Conservation (phyloP, 1,140 invertebrate species). For the Pseudomyrmex gracilis region DNA sequence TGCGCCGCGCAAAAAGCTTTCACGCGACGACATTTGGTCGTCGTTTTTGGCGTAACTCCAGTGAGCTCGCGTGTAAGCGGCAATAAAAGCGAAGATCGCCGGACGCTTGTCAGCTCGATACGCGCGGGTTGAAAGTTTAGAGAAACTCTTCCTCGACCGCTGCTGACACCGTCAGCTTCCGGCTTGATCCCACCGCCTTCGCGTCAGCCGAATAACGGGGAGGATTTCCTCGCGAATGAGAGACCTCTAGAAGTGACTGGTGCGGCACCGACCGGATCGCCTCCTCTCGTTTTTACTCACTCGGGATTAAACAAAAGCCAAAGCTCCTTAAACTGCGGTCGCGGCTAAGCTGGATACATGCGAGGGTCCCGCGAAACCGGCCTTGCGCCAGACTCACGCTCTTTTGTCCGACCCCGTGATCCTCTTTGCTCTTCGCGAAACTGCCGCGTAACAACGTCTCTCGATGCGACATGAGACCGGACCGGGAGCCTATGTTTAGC, state of each 20-base stretch:
- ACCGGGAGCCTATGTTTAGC: slow-evolving; percentile 68
- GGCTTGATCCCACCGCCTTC: slow-evolving; percentile 56
- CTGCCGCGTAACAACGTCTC: slow-evolving; percentile 70
- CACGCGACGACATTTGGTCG: too few species aligned
- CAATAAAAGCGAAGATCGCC: slow-evolving; percentile 3
- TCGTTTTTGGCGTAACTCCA: not conserved
- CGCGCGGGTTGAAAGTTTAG: slow-evolving; percentile 31
- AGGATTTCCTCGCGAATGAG: slow-evolving; percentile 78
- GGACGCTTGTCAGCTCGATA: slow-evolving; percentile 28
- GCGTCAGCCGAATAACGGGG: slow-evolving; percentile 65
- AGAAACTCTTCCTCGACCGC: slow-evolving; percentile 15
- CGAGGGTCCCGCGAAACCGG: slow-evolving; percentile 76
- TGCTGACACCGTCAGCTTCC: slow-evolving; percentile 60
- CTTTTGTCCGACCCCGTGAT: slow-evolving; percentile 78
- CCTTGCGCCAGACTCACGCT: slow-evolving; percentile 61
- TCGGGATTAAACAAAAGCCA: slow-evolving; percentile 84
- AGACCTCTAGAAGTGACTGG: slow-evolving; percentile 75
- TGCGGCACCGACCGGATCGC: slow-evolving; percentile 67
- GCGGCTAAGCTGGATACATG: slow-evolving; percentile 84
- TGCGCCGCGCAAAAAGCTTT: not conserved
- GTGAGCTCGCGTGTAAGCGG: too few species aligned
- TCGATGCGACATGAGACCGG: slow-evolving; percentile 62
- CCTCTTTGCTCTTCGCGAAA: slow-evolving; percentile 73
- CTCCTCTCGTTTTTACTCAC: slow-evolving; percentile 83
- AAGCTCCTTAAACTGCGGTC: slow-evolving; percentile 86